A percentile compares a stretch with the other conserved stretches of the same genome.
These are phyloP conservation scores for Acanthiza pusilla DNA, from an alignment of 2,797 vertebrate genomes.

Conservation along the genomic window DNA sequence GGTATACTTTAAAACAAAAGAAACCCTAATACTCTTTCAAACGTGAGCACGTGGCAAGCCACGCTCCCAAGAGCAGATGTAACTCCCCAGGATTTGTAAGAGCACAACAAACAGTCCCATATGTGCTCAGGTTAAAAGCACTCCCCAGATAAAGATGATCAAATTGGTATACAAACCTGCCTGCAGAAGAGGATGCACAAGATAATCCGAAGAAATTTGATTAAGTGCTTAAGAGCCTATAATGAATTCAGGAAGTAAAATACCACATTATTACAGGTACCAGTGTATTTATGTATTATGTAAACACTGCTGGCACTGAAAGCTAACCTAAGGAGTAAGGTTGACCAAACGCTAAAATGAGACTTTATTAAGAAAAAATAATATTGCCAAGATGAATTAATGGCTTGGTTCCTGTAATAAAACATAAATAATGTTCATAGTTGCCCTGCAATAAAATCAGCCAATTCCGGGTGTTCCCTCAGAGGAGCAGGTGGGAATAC, in stretches of 20 bases:
- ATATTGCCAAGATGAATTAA: not conserved
- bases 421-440: not conserved
- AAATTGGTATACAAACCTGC: not conserved
- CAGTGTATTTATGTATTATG: not conserved
- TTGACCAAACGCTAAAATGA: not conserved
- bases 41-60: not conserved
- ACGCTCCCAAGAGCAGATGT: not conserved
- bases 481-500: not conserved
- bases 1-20: not conserved
- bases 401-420: not conserved
- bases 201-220: slow-evolving; percentile 41
- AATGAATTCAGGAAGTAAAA: slow-evolving; percentile 32
- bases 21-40: not conserved
- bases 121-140: not conserved
- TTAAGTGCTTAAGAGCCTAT: slow-evolving; percentile 18
- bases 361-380: not conserved
- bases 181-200: not conserved
- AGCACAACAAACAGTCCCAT: not conserved
- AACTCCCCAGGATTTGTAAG: not conserved
- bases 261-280: not conserved
- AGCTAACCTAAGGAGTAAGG: not conserved
- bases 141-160: not conserved
- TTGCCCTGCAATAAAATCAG: not conserved
- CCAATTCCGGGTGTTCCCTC: not conserved
- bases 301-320: not conserved